Evolutionary conservation across 2,888 invertebrate genomes (phyloP), one percentile per base, ranked within the genome.

Genomic region (Nemotelus nigrinus): DNA sequence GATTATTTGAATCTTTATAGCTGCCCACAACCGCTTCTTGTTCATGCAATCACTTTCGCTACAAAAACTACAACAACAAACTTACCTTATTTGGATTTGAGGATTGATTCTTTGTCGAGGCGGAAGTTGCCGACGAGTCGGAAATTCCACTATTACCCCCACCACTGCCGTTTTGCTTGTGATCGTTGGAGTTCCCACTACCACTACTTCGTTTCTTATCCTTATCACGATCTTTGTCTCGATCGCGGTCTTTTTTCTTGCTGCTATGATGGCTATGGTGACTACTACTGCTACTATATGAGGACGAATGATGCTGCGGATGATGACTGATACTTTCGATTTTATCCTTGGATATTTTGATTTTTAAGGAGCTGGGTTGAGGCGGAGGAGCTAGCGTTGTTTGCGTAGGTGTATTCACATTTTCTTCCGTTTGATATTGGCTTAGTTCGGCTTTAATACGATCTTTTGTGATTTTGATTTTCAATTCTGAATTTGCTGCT

Each of bases 381-480:
- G 80, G 77, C 8, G 75, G 45, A 1, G 76, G 71, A 60, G 76
- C 65, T 0, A 86, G 85, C 1, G 84, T 10, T 7, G 60, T 48
- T n/a, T 64, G 64, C 7, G 64, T 44, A 25, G 45, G 41, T 44
- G 75, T 47, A 71, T 60, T 76, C 25, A 63, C 50, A 55, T 3
- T 70, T 45, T 80, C 80, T 10, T 80, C 80, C 2, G 64, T 7
- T 65, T 76, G 77, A 63, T 76, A 78, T n/a, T 67, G 70, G 47
- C 81, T 77, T 44, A 83, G 82, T 80, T 87, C 90, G 70, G 89
- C 89, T 81, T 92, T 91, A 60, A 94, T 86, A 72, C 92, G 88
- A 80, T 94, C 94, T 84, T 93, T 94, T 0, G 93, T 92, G 74
- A 95, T 95, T 86, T 94, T 95, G 70, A 95, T 93, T 85, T 95